Evolutionary conservation across 2,113 vertebrate genomes (phyloP).

Genomic region (Laterallus jamaicensis): DNA sequence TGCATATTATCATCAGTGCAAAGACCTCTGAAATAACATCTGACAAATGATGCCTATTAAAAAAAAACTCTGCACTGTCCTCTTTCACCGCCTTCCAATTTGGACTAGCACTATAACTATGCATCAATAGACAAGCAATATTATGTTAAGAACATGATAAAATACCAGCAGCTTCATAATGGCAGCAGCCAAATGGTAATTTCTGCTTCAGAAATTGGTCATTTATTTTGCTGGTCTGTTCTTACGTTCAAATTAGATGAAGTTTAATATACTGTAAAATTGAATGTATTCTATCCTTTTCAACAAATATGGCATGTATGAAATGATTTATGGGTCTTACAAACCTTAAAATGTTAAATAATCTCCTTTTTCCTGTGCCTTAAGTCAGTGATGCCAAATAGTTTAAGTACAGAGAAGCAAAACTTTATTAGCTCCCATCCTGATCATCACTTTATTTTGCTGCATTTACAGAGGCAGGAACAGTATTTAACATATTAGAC

Average conservation of each 20-base stretch:
- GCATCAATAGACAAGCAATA: constrained; percentile 85
- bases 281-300: constrained; percentile 84
- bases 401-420: constrained; percentile 73
- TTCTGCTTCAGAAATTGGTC: constrained; percentile 88
- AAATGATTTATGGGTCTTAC: constrained; percentile 79
- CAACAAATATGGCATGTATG: constrained; percentile 76
- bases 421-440: constrained; percentile 72
- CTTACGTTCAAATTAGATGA: constrained; percentile 85
- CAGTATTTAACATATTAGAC: constrained; percentile 25
- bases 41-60: constrained; percentile 83
- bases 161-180: constrained; percentile 80
- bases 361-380: constrained; percentile 72
- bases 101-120: constrained; percentile 78
- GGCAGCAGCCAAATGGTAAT: constrained; percentile 85
- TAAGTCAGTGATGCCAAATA: constrained; percentile 72
- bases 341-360: constrained; percentile 84
- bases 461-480: neutral
- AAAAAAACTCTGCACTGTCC: constrained; percentile 71
- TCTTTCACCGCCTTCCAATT: constrained; percentile 81
- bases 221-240: constrained; percentile 85
- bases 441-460: constrained; percentile 16
- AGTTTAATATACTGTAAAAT: constrained; percentile 87
- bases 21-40: constrained; percentile 77
- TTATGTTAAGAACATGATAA: constrained; percentile 87
- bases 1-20: constrained; percentile 81